Evolutionary conservation across 2,888 invertebrate genomes (phyloP).

Genomic region (Stenolophus ochropezus): DNA sequence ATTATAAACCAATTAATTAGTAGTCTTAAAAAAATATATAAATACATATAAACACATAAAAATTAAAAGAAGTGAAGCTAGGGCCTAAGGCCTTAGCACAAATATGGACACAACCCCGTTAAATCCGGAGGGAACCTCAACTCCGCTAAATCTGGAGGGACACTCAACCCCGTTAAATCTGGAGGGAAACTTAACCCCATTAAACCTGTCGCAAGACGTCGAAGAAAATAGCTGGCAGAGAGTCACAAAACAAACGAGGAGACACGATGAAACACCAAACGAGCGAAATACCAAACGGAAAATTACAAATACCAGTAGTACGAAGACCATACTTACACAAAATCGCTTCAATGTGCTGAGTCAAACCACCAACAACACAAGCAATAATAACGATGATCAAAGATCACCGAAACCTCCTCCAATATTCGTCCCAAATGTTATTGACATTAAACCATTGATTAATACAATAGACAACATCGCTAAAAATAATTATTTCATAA

Average conservation of each 20-base stretch:
- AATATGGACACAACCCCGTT: neutral
- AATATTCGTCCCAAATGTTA: constrained; percentile 1
- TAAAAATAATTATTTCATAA: constrained; percentile 6
- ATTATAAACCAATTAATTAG: no score
- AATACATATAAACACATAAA: no score
- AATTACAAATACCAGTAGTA: neutral
- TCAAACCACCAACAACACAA: neutral
- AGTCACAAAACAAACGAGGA: neutral
- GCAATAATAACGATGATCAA: neutral
- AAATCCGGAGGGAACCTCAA: neutral
- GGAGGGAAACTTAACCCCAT: neutral
- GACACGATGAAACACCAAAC: neutral
- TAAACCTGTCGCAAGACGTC: neutral
- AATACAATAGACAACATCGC: neutral
- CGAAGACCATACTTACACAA: neutral
- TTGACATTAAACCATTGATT: neutral
- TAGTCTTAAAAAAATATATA: no score
- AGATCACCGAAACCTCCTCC: neutral
- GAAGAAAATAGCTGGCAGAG: neutral
- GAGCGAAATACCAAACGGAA: neutral
- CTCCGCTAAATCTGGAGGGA: neutral
- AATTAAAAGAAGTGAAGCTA: neutral
- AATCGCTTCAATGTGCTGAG: neutral
- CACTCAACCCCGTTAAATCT: neutral
- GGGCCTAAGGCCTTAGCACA: neutral